Base-by-base conservation (phyloP, 2,797 vertebrate genomes). In the Coilia nasus region DNA sequence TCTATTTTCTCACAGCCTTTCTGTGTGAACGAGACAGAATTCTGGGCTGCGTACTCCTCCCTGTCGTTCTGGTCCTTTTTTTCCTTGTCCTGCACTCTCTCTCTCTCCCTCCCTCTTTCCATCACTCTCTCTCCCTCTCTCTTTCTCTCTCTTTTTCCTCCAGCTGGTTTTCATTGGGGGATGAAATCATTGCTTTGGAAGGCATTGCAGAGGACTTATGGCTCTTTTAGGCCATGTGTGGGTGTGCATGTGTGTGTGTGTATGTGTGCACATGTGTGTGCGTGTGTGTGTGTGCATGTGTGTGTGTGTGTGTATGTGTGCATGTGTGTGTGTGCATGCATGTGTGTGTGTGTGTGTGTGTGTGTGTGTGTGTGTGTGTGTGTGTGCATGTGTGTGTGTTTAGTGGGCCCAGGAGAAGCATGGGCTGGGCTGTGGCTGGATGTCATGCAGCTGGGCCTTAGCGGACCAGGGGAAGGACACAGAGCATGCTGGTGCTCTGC, bases 151-250 rank as follows among this genome's bases (percentile, higher is more conserved):
- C 81, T 78, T 56, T 67, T 82, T 59, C 4, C 84, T 87, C 82
- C 90, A 91, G 89, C 88, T 91, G 91, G 81, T 87, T 91, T 82
- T 87, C 84, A 85, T 91, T 89, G 85, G 71, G 47, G 84, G 84
- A 82, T 89, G 87, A 89, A 86, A 86, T 88, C 57, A 87, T 86
- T 78, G 87, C 85, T 46, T 56, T 78, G 86, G 31, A 87, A 86
- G 75, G 83, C 47, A 71, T 44, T 56, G 82, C 84, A 47, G 84
- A 62, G 82, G 35, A 60, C 62, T 85, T 47, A 25, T 21, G 57
- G 84, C 60, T 81, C 59, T 83, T 85, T 78, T 78, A 78, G 71
- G 9, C 35, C n/a, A 25, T 83, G 28, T 28, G 25, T 41, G 64
- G 2, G 64, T 31, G 25, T 41, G 31, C 12, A 2, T 31, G 64